Base-by-base conservation (phyloP, 2,797 vertebrate genomes). In the Leptoclinus maculatus region DNA sequence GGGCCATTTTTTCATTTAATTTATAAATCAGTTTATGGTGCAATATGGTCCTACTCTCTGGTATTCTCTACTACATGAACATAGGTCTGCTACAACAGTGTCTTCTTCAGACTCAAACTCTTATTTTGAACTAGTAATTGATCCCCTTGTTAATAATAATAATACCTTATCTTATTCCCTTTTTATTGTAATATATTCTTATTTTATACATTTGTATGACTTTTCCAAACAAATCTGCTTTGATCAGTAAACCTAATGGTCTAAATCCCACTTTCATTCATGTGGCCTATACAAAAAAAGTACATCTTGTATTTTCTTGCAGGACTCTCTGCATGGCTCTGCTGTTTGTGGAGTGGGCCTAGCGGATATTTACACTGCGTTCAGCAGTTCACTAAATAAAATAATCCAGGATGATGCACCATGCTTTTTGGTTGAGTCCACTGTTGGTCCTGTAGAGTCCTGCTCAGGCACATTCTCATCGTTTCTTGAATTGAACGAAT, bases 341-440 rank as follows among this genome's bases (percentile, higher is more conserved):
- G 57, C 53, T 39, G 38, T 70, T 58, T 66, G n/a, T 49, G 23
- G 34, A 53, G 23, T 41, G 38, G 10, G 32, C 38, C 36, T 64
- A 16, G 7, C 2, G 73, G 51, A 78, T 77, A 56, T 84, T 67
- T 80, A 76, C 34, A 43, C 27, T 51, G 38, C 1, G 1, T 76
- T 78, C 51, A 76, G 62, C 59, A 62, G 62, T 43, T 68, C 12
- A 68, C 43, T 76, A 53, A 74, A 78, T 78, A 70, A 67, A 11
- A 71, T 80, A 80, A 89, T 89, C 83, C 78, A 21, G 76, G 78
- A 78, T 78, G 58, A 87, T 82, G 82, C 62, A 36, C 13, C 27
- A 12, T 58, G 63, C 25, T 73, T 80, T 80, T 67, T 64, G 65
- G 63, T 38, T 47, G 19, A 75, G 74, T 76, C 72, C 54, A 70